A percentile compares a stretch with the other conserved stretches of the same genome.
phyloP scores from a whole-genome alignment of 1,140 invertebrate species.

The Drosophila neocordata region DNA sequence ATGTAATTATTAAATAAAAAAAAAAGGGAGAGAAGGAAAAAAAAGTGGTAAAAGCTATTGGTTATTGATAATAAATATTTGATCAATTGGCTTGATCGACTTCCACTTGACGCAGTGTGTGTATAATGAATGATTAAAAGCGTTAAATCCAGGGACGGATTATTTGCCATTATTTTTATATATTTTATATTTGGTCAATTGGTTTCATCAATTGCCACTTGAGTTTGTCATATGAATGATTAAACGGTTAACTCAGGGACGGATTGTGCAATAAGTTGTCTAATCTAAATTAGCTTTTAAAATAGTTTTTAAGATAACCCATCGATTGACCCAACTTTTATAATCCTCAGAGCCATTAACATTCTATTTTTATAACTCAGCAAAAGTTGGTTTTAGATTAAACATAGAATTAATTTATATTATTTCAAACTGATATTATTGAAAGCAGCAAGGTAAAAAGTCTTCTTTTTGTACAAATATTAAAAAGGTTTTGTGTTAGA shows the following conservation, averaged over 20 bases:
- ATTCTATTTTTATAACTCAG: too few species aligned
- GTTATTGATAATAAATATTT: slow-evolving; percentile 11
- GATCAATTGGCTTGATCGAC: slow-evolving; percentile 32
- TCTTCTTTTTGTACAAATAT: too few species aligned
- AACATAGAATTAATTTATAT: too few species aligned
- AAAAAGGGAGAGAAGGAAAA: neutral
- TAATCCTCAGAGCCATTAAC: too few species aligned
- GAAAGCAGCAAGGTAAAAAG: too few species aligned
- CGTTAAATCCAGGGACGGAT: slow-evolving; percentile 27
- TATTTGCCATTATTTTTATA: neutral
- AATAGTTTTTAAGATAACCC: slow-evolving; percentile 21
- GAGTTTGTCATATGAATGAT: neutral
- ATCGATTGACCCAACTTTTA: too few species aligned
- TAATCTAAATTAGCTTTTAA: neutral
- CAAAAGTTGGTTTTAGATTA: neutral
- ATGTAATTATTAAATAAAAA: slow-evolving; percentile 47
- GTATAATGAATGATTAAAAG: neutral
- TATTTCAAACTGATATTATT: too few species aligned
- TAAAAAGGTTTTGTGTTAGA: too few species aligned
- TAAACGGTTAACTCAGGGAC: neutral
- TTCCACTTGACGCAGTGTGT: neutral
- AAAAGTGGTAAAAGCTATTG: neutral
- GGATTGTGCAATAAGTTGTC: neutral
- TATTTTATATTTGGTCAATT: neutral
- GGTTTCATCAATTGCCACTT: neutral